Evolutionary conservation across 1,140 invertebrate species (phyloP), one percentile per base, ranked within the genome.

Genomic region (Drosophila pectinifera): DNA sequence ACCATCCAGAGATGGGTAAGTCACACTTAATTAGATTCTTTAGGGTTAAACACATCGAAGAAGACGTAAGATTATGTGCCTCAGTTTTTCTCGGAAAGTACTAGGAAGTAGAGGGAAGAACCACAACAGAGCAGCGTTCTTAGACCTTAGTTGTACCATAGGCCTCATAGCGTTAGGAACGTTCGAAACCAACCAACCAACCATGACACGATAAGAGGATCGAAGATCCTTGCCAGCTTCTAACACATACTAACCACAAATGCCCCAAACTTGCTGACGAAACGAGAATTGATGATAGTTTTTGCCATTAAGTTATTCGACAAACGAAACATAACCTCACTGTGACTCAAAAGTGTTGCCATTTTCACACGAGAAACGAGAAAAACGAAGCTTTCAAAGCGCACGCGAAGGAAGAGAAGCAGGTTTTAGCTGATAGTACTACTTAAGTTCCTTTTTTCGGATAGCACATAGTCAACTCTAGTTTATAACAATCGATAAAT

Each of bases 11-110:
- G 53, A 74, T 48, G 48, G 48, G 34, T 28, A 54, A 63, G 76
- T 64, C 51, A 55, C 54, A 74, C 57, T 73, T 56, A 43, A 28
- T 42, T 70, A 84, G 61, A 65, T 68, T 42, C 4, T 14, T 51
- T 64, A 64, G 61, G 24, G 22, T 34, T 65, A 43, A 20, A 78
- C 34, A 70, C 57, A 78, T 74, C 74, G 78, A 77, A 68, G 61
- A 89, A 78, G 61, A 89, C 84, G 80, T 80, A 78, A 80, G 28
- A 59, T 69, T 74, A 73, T 84, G 84, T 89, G 84, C 84, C 84
- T 89, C 84, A 89, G 84, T 88, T 86, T 53, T 86, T 68, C 58
- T 65, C 49, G 36, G 16, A 67, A 45, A 46, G n/a, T n/a, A n/a
- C n/a, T n/a, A 34, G 11, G 34, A 28, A 34, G 31, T 13, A 4